Evolutionary conservation across 2,888 invertebrate genomes (phyloP), one percentile per base, ranked within the genome.

Genomic region (Pocota personata): DNA sequence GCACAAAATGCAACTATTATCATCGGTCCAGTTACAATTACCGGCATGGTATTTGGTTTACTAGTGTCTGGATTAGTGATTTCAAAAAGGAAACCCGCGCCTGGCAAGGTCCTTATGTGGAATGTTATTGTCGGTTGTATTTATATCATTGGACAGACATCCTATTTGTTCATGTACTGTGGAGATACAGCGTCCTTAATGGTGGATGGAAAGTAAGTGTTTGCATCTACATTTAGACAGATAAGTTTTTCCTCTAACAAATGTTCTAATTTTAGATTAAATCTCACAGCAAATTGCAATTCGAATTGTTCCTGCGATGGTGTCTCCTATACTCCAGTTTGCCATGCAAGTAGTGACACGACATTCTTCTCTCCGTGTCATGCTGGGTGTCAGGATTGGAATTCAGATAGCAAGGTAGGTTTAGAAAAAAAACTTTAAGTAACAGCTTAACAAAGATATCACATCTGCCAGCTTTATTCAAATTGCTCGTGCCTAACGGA

Each of bases 351-450:
- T 12, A 93, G 93, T 0, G 93, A 91, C 66, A 93, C 93, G 12
- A 95, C 95, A 0, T 96, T 93, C 89, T 96, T 95, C 91, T 96
- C 95, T 0, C 94, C 96, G 0, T 96, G 96, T 88, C 95, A 95
- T 89, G 96, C 96, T 0, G 96, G 96, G 0, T 96, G 96, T 88
- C 92, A 89, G 6, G 91, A 89, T 19, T 92, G 91, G 90, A 87
- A 91, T 64, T 40, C 90, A 1, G 87, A 89, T 0, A 64, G 82
- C 3, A 91, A 90, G 87, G 90, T 91, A 84, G 48, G 32, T 2
- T 4, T 24, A 4, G 24, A 24, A 24, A 24, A 24, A 24, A 24
- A 24, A 7, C 6, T 16, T 7, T 7, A 43, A 8, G 19, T 8
- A 16, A 43, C 4, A 7, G 7, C 7, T 43, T 3, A 16, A 43